Conservation (phyloP, 2,113 vertebrate species). For the Syngnathus scovelli region DNA sequence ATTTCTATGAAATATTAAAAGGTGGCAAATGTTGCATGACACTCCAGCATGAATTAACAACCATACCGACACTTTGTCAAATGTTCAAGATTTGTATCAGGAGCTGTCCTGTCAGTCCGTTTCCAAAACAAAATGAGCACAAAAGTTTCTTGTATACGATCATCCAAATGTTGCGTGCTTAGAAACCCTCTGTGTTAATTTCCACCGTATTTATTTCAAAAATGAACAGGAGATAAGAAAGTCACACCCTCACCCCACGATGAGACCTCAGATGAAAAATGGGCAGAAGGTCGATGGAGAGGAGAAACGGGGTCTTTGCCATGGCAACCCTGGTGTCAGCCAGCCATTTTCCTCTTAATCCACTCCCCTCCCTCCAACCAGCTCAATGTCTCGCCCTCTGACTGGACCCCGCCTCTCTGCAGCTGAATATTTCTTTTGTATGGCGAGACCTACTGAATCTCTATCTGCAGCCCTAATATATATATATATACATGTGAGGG, state of each 20-base stretch:
- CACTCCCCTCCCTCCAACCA: conserved; percentile 44
- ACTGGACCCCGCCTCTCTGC: conserved; percentile 61
- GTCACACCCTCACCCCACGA: conserved; percentile 36
- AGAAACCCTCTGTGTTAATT: background rate
- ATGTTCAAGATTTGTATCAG: too few relatives aligned
- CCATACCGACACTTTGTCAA: too few relatives aligned
- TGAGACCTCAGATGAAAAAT: conserved; percentile 62
- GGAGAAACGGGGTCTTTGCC: conserved; percentile 61
- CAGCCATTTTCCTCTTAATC: conserved; percentile 70
- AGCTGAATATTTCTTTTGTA: conserved; percentile 75
- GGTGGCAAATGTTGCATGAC: too few relatives aligned
- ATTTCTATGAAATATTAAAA: too few relatives aligned
- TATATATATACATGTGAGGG: conserved; percentile 2
- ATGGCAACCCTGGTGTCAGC: conserved; percentile 69
- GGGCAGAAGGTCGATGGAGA: conserved; percentile 50
- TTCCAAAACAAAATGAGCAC: too few relatives aligned
- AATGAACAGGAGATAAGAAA: background rate
- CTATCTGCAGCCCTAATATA: conserved; percentile 9
- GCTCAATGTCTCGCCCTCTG: conserved; percentile 67
- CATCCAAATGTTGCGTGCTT: too few relatives aligned
- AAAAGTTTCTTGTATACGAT: too few relatives aligned
- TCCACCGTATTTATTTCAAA: background rate
- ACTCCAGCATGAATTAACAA: too few relatives aligned
- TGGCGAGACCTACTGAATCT: conserved; percentile 23
- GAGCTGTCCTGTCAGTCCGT: too few relatives aligned